Conservation (phyloP, 2,113 vertebrate genomes). For the Merops nubicus region DNA sequence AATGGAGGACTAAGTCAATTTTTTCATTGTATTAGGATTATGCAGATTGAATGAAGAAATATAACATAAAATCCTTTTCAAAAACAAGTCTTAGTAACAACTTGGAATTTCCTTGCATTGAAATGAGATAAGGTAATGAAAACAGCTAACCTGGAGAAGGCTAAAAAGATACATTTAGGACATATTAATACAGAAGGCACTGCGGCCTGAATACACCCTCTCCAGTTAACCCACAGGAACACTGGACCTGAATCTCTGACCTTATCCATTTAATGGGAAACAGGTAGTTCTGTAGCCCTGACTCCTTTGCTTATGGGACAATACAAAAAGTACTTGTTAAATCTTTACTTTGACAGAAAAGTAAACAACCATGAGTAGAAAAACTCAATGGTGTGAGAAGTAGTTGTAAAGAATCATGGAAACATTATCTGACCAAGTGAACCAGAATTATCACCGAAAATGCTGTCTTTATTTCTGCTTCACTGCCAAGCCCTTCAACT, state of each 20-base stretch:
- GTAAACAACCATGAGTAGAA: not conserved
- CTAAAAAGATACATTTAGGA: not conserved
- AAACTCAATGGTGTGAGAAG: not conserved
- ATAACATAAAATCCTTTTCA: not conserved
- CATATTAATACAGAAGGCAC: not conserved
- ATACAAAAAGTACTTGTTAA: not conserved
- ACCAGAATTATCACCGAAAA: constrained; percentile 13
- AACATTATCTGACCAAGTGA: constrained; percentile 28
- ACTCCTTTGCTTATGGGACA: not conserved
- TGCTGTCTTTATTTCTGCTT: constrained; percentile 1
- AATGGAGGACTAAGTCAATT: not conserved
- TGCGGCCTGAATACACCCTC: not conserved
- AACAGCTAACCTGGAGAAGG: not conserved
- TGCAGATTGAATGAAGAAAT: not conserved
- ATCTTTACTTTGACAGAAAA: not conserved
- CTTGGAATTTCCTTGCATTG: not conserved
- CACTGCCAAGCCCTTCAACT: not conserved
- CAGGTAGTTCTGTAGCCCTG: not conserved
- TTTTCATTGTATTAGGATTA: not conserved
- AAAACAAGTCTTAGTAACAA: not conserved
- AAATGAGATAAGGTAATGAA: not conserved
- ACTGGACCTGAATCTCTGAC: not conserved
- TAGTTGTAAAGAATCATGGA: constrained; percentile 23
- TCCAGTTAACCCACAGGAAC: not conserved
- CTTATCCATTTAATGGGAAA: not conserved